These are phyloP conservation scores for Oceanites oceanicus DNA, from an alignment of 2,113 vertebrate species.

Conservation along the genomic window DNA sequence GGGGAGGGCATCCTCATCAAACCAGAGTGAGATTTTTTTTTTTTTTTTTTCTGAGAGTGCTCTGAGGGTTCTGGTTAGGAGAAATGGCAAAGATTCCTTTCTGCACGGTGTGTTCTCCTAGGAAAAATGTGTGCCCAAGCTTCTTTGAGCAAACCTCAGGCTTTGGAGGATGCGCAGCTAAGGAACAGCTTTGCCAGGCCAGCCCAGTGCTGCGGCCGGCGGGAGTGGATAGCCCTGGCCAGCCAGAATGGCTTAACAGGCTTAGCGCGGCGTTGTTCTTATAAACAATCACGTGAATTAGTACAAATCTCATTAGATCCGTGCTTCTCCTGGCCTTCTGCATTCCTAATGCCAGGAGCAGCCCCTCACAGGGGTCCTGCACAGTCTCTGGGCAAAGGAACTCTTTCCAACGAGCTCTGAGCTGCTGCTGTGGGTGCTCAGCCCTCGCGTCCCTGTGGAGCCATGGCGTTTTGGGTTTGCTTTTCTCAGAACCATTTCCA, in stretches of 20 bases:
- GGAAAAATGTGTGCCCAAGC: neutral
- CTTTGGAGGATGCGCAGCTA: rapidly evolving
- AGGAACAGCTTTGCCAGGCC: neutral
- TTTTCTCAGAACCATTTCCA: neutral
- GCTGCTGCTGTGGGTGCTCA: neutral
- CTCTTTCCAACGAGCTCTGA: neutral
- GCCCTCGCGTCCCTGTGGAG: rapidly evolving
- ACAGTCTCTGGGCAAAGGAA: rapidly evolving
- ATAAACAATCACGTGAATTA: constrained; percentile 47
- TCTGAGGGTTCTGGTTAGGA: neutral
- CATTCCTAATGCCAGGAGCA: neutral
- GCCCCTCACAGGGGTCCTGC: neutral
- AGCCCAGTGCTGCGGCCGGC: rapidly evolving
- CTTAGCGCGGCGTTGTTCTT: neutral
- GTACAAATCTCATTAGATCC: constrained; percentile 45
- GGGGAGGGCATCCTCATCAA: neutral
- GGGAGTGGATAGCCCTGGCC: neutral
- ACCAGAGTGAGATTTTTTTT: rapidly evolving
- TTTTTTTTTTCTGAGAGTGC: neutral
- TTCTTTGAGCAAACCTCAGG: neutral
- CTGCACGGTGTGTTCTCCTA: neutral
- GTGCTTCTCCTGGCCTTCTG: neutral
- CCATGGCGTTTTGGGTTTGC: neutral
- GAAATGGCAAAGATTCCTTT: neutral
- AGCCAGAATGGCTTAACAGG: constrained; percentile 29